Conservation (phyloP, 1,140 invertebrate species). For the Araneus ventricosus region DNA sequence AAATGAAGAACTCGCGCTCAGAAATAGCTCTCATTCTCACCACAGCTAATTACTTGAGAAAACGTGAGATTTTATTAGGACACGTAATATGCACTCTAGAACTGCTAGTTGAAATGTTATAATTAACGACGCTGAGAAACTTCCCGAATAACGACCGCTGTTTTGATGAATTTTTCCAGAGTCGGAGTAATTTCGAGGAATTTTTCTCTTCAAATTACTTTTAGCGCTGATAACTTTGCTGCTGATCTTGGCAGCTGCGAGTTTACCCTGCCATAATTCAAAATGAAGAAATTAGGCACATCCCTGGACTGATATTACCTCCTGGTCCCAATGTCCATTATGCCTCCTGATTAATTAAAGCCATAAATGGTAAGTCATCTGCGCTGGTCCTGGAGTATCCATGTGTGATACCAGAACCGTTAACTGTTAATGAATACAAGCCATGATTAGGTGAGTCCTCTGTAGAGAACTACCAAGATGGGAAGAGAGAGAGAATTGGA, state of each 20-base stretch:
- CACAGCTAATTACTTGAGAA: not conserved
- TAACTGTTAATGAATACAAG: constrained; percentile 61
- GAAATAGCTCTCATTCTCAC: not conserved
- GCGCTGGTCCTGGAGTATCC: not conserved
- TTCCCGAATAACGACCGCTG: not conserved
- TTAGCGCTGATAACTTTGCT: not conserved
- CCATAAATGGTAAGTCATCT: constrained; percentile 41
- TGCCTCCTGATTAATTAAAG: constrained; percentile 42
- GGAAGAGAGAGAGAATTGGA: constrained; percentile 26
- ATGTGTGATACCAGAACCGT: constrained; percentile 24
- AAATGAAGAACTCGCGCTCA: not conserved
- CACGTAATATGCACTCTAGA: not conserved
- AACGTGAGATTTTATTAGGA: constrained; percentile 31
- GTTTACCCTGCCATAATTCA: constrained; percentile 37
- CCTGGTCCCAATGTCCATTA: constrained; percentile 36
- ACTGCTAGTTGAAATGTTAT: constrained; percentile 11
- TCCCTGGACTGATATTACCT: constrained; percentile 24
- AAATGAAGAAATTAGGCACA: constrained; percentile 13
- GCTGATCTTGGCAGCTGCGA: constrained; percentile 1
- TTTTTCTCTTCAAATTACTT: constrained; percentile 31
- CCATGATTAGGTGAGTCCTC: not conserved
- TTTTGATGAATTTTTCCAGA: constrained; percentile 49
- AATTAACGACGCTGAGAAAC: not conserved
- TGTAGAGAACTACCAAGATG: not conserved
- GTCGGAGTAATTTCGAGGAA: not conserved